phyloP scores from a whole-genome alignment of 2,888 invertebrate genomes.

The Acronicta aceris region DNA sequence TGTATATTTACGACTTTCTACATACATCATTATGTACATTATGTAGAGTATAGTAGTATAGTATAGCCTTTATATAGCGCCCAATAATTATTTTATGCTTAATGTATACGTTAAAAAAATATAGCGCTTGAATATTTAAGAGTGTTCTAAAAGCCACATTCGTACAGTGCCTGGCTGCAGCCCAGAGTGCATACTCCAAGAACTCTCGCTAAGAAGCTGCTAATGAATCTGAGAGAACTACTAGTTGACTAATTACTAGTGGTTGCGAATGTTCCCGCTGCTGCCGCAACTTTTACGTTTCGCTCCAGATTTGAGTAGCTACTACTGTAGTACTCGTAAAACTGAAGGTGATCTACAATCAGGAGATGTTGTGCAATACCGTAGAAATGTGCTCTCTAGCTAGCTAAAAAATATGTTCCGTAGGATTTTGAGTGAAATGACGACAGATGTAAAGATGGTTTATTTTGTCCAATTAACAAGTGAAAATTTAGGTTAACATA shows the following conservation, averaged over 20 bases:
- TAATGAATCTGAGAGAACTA: constrained; percentile 22
- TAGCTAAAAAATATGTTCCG: not conserved
- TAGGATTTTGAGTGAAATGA: too few species aligned
- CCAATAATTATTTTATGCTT: too few species aligned
- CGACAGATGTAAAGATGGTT: too few species aligned
- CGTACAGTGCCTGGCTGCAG: not conserved
- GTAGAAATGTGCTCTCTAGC: not conserved
- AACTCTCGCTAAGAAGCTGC: constrained; percentile 1
- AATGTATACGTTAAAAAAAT: not conserved
- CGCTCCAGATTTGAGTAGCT: constrained; percentile 13
- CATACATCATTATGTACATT: too few species aligned
- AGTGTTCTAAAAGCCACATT: not conserved
- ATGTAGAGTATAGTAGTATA: too few species aligned
- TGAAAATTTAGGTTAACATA: too few species aligned
- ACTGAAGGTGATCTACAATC: constrained; percentile 6
- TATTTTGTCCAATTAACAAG: too few species aligned
- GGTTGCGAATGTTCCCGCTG: constrained; percentile 3
- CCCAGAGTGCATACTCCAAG: constrained; percentile 5
- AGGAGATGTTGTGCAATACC: not conserved
- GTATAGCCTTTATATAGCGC: too few species aligned
- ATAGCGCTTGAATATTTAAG: not conserved
- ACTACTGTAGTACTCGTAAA: not conserved
- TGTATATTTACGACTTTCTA: not conserved
- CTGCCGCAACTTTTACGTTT: constrained; percentile 11
- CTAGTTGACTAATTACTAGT: constrained; percentile 29